Conservation (phyloP, 2,113 vertebrate genomes). For the Natator depressus region DNA sequence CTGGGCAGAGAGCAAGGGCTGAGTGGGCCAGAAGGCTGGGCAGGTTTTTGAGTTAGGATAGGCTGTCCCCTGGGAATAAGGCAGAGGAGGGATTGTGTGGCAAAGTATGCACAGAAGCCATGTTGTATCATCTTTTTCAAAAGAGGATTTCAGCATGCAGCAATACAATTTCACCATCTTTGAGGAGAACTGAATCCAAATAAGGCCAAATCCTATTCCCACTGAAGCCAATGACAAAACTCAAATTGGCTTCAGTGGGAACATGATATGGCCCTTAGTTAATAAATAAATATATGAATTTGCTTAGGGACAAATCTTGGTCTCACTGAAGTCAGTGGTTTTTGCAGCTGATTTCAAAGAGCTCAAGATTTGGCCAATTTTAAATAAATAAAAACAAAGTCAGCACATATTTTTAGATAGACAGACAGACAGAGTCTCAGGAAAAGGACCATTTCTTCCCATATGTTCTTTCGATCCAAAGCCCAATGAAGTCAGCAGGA, state of each 20-base stretch:
- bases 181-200: accelerated
- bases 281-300: not conserved
- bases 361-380: not conserved
- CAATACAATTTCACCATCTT: not conserved
- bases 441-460: accelerated
- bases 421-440: too few relatives aligned
- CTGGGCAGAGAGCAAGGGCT: accelerated
- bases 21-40: not conserved
- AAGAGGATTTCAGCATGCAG: not conserved
- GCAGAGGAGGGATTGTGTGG: not conserved
- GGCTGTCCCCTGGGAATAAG: not conserved
- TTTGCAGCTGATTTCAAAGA: not conserved
- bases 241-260: not conserved
- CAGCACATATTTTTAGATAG: not conserved
- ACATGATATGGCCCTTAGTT: not conserved
- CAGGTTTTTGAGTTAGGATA: not conserved
- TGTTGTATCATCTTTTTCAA: not conserved
- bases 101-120: not conserved
- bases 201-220: not conserved
- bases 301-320: not conserved
- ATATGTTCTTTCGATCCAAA: accelerated
- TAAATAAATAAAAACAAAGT: not conserved
- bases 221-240: not conserved
- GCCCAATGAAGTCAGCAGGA: accelerated
- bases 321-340: not conserved